Conservation (phyloP, 2,888 invertebrate species). For the Amphipoea oculea region DNA sequence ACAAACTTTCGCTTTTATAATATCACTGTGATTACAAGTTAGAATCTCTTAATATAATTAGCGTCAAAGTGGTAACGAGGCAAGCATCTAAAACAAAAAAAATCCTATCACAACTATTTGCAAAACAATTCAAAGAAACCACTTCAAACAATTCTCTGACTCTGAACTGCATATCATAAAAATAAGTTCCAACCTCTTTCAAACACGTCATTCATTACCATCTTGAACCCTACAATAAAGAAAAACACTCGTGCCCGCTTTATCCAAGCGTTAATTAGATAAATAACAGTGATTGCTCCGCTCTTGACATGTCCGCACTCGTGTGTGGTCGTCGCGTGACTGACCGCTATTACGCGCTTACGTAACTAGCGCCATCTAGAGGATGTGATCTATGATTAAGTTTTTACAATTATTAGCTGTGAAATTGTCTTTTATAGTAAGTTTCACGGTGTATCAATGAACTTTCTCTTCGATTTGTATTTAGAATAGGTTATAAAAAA, state of each 20-base stretch:
- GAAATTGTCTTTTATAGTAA: conserved; percentile 65
- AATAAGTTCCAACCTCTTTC: conserved; percentile 5
- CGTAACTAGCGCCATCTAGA: conserved; percentile 76
- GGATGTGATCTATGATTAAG: conserved; percentile 70
- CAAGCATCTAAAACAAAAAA: not conserved
- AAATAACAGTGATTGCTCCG: conserved; percentile 77
- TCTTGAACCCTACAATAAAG: conserved; percentile 57
- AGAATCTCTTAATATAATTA: too few species aligned
- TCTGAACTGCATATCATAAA: not conserved
- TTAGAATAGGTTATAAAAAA: conserved; percentile 7
- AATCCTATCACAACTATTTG: not conserved
- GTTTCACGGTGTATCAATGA: conserved; percentile 47
- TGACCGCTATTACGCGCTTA: conserved; percentile 76
- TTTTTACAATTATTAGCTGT: conserved; percentile 66
- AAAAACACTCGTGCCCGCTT: conserved; percentile 53
- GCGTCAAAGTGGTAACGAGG: not conserved
- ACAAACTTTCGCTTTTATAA: too few species aligned
- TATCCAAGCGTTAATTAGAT: conserved; percentile 76
- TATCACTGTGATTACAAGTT: not conserved
- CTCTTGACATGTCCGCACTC: conserved; percentile 75
- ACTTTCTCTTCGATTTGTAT: conserved; percentile 53
- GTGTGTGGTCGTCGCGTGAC: conserved; percentile 87
- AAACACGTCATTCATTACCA: conserved; percentile 34
- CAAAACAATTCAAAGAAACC: not conserved
- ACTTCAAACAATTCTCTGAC: not conserved